Percentiles rank a stretch among this genome's conserved stretches.
Evolutionary conservation across 2,797 vertebrate species (phyloP).

Genomic region (Channa striata): DNA sequence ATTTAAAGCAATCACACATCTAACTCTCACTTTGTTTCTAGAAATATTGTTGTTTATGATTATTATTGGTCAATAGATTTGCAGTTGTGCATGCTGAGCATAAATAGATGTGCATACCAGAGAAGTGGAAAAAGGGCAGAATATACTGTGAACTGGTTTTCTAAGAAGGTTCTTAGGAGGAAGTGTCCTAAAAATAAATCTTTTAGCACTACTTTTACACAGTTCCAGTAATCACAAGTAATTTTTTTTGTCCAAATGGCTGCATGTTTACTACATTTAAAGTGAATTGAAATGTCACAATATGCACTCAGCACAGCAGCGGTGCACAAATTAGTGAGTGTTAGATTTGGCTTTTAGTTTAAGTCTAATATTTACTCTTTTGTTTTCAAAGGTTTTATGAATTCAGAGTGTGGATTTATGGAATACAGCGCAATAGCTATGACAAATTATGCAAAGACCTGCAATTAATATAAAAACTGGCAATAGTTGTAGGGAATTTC

Average conservation of each 20-base stretch:
- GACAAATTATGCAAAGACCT: constrained; percentile 44
- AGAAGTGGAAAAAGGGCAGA: not conserved
- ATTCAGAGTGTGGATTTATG: constrained; percentile 41
- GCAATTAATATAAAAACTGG: constrained; percentile 62
- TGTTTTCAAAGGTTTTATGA: constrained; percentile 3
- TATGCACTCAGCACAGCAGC: not conserved
- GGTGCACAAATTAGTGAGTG: constrained; percentile 1
- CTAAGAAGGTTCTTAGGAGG: not conserved
- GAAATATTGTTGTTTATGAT: constrained; percentile 44
- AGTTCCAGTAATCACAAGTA: not conserved
- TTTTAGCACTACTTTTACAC: not conserved
- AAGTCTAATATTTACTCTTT: constrained; percentile 6
- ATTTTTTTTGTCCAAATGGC: constrained; percentile 3
- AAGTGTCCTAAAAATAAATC: not conserved
- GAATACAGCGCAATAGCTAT: constrained; percentile 40
- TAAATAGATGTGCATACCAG: constrained; percentile 12
- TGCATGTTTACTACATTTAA: constrained; percentile 12
- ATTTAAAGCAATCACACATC: constrained; percentile 59
- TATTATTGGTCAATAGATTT: constrained; percentile 23
- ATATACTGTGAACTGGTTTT: not conserved
- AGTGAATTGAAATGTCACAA: constrained; percentile 1
- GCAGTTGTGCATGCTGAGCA: constrained; percentile 8
- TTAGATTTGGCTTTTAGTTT: constrained; percentile 18
- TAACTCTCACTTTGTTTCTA: constrained; percentile 40
- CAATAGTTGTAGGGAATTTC: constrained; percentile 44